These are phyloP conservation scores for Cylas formicarius DNA, from an alignment of 1,140 invertebrate genomes.

Conservation along the genomic window DNA sequence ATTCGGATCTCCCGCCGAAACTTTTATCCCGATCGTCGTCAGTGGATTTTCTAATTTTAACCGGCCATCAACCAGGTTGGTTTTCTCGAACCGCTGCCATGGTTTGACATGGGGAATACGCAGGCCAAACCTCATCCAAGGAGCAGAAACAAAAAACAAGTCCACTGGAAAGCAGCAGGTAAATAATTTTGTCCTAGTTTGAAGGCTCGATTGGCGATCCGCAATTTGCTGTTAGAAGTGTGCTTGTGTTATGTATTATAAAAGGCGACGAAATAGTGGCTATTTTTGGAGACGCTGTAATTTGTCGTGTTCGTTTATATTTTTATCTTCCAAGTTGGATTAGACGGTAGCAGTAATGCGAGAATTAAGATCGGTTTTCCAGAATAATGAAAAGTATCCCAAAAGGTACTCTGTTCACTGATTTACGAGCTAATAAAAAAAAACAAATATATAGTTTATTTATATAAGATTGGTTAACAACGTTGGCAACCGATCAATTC, in stretches of 20 bases:
- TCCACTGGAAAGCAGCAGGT: constrained; percentile 66
- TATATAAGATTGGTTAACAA: too few relatives aligned
- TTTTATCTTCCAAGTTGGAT: constrained; percentile 13
- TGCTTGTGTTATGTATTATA: too few relatives aligned
- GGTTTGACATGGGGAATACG: constrained; percentile 47
- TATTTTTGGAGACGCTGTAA: constrained; percentile 14
- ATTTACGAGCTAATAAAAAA: too few relatives aligned
- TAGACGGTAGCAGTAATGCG: background rate
- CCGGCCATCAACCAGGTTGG: constrained; percentile 10
- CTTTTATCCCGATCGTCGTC: background rate
- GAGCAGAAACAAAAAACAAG: constrained; percentile 55
- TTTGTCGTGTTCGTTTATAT: constrained; percentile 11
- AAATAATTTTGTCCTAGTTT: constrained; percentile 27
- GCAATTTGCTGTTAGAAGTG: too few relatives aligned
- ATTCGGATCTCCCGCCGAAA: constrained; percentile 8
- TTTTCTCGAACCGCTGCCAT: constrained; percentile 16
- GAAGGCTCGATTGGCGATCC: too few relatives aligned
- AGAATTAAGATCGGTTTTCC: too few relatives aligned
- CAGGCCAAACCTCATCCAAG: constrained; percentile 38
- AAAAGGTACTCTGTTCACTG: too few relatives aligned
- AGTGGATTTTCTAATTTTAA: constrained; percentile 21
- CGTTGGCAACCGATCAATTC: too few relatives aligned
- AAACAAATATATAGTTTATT: too few relatives aligned
- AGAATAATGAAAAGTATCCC: too few relatives aligned
- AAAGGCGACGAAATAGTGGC: background rate